Evolutionary conservation across 2,888 invertebrate species (phyloP), one percentile per base, ranked within the genome.

Genomic region (Antheraea yamamai): DNA sequence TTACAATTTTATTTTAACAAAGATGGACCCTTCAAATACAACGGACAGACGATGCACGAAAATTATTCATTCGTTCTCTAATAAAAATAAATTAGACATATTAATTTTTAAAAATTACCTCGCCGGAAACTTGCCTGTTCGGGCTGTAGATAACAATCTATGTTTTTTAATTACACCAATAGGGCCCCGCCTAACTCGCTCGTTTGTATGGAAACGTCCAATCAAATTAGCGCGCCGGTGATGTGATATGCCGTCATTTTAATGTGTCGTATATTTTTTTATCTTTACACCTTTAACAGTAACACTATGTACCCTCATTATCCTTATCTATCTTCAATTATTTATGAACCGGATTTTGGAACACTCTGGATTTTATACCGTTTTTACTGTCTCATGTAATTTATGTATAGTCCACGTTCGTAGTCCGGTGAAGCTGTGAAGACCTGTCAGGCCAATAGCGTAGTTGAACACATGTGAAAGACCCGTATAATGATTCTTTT

Each of bases 141-240:
- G 73, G 77, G 73, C 76, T 39, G 20, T n/a, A 73, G 80, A 81
- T 81, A 79, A 78, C 77, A 75, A 80, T 80, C 80, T 80, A 79
- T 81, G 79, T 78, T 78, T 81, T 81, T 82, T 82, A 82, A 82
- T 82, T 80, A 81, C 74, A 77, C 75, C 76, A 78, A 76, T 78
- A 82, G 76, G 39, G 79, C 82, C 77, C 80, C 81, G 81, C 80
- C 82, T 80, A 77, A 76, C 77, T 76, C 72, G 75, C 75, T 78
- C 80, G 92, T 92, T 91, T 91, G 91, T 92, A 91, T 89, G 87
- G 84, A 92, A 90, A 90, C 90, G 93, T 93, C 94, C 93, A 94
- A 94, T 94, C 92, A 88, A 88, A 91, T 94, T 92, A 92, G 83
- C 35, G 83, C 84, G 84, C 81, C 86, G 90, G 81, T 92, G 92